Evolutionary conservation across 1,140 invertebrate genomes (phyloP).

Genomic region (Drosophila sproati): DNA sequence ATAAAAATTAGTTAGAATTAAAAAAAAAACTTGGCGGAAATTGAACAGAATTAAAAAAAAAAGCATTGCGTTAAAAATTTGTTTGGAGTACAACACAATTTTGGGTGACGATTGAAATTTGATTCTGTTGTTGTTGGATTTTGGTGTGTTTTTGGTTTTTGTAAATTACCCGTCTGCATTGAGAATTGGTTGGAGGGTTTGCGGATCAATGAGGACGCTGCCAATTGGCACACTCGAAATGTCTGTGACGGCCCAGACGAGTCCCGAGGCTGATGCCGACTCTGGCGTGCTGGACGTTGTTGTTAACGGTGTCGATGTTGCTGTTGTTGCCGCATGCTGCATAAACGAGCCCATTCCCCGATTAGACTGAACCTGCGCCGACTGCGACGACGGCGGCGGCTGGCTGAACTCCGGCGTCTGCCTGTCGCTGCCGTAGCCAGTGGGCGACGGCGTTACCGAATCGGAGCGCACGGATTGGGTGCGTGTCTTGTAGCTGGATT

Average conservation of each 20-base stretch:
- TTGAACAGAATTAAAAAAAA: constrained; percentile 19
- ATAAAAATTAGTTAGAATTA: constrained; percentile 23
- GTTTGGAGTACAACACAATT: constrained; percentile 23
- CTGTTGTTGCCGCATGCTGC: constrained; percentile 36
- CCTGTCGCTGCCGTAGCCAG: constrained; percentile 85
- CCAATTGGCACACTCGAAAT: constrained; percentile 92
- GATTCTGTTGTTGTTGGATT: constrained; percentile 40
- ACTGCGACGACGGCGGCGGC: constrained; percentile 26
- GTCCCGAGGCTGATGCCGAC: constrained; percentile 69
- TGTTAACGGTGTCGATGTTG: constrained; percentile 38
- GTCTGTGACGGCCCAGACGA: constrained; percentile 94
- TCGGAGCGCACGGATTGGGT: constrained; percentile 91
- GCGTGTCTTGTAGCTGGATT: constrained; percentile 85
- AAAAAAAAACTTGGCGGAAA: not conserved
- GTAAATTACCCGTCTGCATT: constrained; percentile 88
- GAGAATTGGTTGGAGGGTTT: constrained; percentile 88
- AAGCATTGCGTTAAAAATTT: constrained; percentile 31
- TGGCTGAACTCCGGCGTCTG: constrained; percentile 76
- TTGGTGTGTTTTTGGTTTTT: constrained; percentile 71
- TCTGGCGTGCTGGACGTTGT: constrained; percentile 36
- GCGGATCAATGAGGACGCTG: constrained; percentile 94
- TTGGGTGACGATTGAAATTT: constrained; percentile 33
- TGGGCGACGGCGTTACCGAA: constrained; percentile 90
- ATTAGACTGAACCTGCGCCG: constrained; percentile 22
- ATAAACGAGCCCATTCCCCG: constrained; percentile 31